Conservation (phyloP, 1,140 invertebrate species). For the Eriosoma lanigerum region DNA sequence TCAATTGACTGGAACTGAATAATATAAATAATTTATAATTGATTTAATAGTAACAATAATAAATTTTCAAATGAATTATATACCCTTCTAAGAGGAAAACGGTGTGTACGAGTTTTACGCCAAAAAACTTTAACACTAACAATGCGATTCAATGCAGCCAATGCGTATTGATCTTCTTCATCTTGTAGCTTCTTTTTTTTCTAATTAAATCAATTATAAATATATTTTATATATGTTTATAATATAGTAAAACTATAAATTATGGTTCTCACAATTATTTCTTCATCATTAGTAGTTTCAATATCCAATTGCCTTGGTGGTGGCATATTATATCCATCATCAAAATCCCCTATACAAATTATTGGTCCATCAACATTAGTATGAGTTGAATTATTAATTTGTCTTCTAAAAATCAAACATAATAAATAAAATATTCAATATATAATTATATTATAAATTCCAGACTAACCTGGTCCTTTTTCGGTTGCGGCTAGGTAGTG, state of each 20-base stretch:
- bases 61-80: not conserved
- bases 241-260: not conserved
- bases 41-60: not conserved
- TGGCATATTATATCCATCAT: conserved; percentile 13
- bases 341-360: conserved; percentile 32
- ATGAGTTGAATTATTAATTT: not conserved
- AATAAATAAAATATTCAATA: too few species aligned
- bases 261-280: not conserved
- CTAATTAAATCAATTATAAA: not conserved
- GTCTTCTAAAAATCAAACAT: not conserved
- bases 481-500: too few species aligned
- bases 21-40: not conserved
- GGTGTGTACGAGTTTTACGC: not conserved
- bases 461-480: too few species aligned
- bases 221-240: not conserved
- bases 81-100: conserved; percentile 38
- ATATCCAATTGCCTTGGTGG: not conserved
- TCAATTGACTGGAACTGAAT: conserved; percentile 44
- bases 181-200: not conserved
- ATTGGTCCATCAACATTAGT: not conserved
- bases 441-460: too few species aligned
- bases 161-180: not conserved
- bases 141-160: not conserved
- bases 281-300: not conserved
- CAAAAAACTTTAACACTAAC: conserved; percentile 34